A percentile compares a stretch with the other conserved stretches of the same genome.
phyloP scores from a whole-genome alignment of 2,888 invertebrate species.

The Drosophila falleni region DNA sequence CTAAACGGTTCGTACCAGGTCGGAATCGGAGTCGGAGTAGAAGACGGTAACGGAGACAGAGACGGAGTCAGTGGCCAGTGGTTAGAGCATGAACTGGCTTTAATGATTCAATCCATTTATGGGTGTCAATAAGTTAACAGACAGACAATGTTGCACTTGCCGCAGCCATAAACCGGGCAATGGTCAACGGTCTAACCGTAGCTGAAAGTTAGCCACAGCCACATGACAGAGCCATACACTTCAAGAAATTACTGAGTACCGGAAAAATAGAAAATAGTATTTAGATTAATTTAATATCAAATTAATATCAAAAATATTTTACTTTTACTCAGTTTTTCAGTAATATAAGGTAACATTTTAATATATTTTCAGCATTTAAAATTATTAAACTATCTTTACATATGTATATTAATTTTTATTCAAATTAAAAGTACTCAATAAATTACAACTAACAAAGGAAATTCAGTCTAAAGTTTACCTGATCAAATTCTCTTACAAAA shows the following conservation, averaged over 20 bases:
- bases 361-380: too few species aligned
- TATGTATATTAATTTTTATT: too few species aligned
- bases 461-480: too few species aligned
- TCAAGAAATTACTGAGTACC: not conserved
- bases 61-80: conserved; percentile 9
- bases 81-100: conserved; percentile 66
- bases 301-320: not conserved
- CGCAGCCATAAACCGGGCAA: conserved; percentile 66
- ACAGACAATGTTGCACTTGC: conserved; percentile 80
- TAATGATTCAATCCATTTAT: conserved; percentile 81
- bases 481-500: too few species aligned
- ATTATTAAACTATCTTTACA: too few species aligned
- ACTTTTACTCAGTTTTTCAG: too few species aligned
- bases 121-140: conserved; percentile 81
- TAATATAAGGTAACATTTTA: too few species aligned
- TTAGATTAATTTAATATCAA: not conserved
- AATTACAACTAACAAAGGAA: too few species aligned
- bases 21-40: not conserved
- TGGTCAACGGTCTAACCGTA: conserved; percentile 37
- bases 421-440: too few species aligned
- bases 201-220: conserved; percentile 30
- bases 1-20: conserved; percentile 45
- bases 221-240: conserved; percentile 5
- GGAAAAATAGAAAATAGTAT: not conserved
- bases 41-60: not conserved